Evolutionary conservation across 2,797 vertebrate species (phyloP).

Genomic region (Platalea minor): DNA sequence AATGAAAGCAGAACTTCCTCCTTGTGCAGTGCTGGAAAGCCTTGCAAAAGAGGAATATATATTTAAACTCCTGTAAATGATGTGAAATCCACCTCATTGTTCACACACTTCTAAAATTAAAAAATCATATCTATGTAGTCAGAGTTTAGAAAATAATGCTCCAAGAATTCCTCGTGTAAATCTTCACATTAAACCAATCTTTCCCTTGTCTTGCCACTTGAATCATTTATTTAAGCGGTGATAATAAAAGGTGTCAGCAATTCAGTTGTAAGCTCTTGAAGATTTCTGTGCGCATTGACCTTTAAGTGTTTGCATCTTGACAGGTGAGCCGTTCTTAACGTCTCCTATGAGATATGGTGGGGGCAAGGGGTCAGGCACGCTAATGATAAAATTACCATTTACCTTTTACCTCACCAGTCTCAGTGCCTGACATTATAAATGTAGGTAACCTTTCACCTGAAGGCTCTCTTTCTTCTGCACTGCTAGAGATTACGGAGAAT

Average conservation of each 20-base stretch:
- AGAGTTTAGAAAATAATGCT: conserved; percentile 14
- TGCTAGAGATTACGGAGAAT: conserved; percentile 53
- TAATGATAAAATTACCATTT: conserved; percentile 85
- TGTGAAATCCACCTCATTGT: not conserved
- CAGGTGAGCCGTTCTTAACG: conserved; percentile 71
- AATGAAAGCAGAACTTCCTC: not conserved
- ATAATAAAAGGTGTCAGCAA: conserved; percentile 81
- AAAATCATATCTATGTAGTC: not conserved
- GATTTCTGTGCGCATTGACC: conserved; percentile 77
- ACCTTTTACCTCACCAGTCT: conserved; percentile 77
- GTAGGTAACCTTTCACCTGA: conserved; percentile 82
- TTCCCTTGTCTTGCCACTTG: conserved; percentile 63
- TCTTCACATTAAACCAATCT: conserved; percentile 66
- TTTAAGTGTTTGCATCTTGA: conserved; percentile 78
- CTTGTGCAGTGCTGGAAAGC: not conserved
- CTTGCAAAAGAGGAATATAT: not conserved
- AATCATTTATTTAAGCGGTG: conserved; percentile 83
- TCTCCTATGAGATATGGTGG: conserved; percentile 74
- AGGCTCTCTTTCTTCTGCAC: conserved; percentile 67
- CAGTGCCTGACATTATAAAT: conserved; percentile 79
- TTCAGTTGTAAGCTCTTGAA: conserved; percentile 73
- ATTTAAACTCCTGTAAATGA: not conserved
- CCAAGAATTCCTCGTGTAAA: conserved; percentile 54
- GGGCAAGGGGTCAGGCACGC: conserved; percentile 79
- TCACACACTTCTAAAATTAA: not conserved